phyloP scores from a whole-genome alignment of 2,888 invertebrate genomes.

The Eledone cirrhosa region DNA sequence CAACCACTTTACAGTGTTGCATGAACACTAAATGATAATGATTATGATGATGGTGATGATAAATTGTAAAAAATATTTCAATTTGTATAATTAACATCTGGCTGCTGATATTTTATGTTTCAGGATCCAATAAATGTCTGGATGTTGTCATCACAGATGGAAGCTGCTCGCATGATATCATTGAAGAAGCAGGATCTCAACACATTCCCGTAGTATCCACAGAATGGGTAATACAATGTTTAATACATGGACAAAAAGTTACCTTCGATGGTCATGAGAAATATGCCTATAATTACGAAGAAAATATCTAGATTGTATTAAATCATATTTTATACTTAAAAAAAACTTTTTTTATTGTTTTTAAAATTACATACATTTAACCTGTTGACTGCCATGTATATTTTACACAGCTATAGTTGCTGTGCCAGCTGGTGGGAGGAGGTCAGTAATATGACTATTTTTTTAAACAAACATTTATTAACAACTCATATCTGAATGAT shows the following conservation, averaged over 20 bases:
- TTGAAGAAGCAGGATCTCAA: slow-evolving; percentile 71
- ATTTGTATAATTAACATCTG: not conserved
- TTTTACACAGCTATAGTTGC: too few species aligned
- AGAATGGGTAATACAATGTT: slow-evolving; percentile 76
- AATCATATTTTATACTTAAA: too few species aligned
- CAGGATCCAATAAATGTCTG: slow-evolving; percentile 36
- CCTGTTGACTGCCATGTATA: too few species aligned
- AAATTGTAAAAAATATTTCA: not conserved
- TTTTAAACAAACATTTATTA: too few species aligned
- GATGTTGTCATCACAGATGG: slow-evolving; percentile 73
- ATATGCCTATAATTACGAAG: slow-evolving; percentile 50
- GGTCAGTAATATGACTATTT: too few species aligned
- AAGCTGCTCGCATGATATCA: slow-evolving; percentile 73
- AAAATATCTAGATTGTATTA: not conserved
- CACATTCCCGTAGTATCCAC: slow-evolving; percentile 75
- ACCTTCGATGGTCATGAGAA: slow-evolving; percentile 48
- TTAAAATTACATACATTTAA: too few species aligned
- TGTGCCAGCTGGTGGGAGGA: too few species aligned
- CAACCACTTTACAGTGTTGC: too few species aligned
- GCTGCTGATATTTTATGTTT: slow-evolving; percentile 30
- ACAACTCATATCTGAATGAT: too few species aligned
- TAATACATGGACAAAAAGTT: slow-evolving; percentile 73
- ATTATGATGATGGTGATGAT: too few species aligned
- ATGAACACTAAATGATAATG: too few species aligned
- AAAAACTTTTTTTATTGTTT: too few species aligned